Base-by-base conservation (phyloP, 2,888 invertebrate genomes). In the Meganola albula region DNA sequence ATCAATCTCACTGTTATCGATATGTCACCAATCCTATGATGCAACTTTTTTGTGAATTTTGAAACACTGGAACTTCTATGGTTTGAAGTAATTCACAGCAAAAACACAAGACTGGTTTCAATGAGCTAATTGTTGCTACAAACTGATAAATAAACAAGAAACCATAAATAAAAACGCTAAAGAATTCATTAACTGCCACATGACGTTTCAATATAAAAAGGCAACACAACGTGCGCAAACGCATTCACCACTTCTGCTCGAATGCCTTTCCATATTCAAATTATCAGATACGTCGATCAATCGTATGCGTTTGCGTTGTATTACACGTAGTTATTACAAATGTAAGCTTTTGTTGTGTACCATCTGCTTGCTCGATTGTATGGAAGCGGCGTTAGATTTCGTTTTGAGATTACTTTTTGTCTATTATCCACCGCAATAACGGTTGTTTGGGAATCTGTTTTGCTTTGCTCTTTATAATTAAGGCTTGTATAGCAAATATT, bases 251-350 rank as follows among this genome's bases (percentile, higher is more conserved):
- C 52, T 52, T 59, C 58, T 43, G 75, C 69, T 53, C 64, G 56
- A 61, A 72, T 79, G 75, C 77, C 59, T 67, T 55, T 65, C 78
- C 82, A 78, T 77, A 84, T 84, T 84, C 72, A 82, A 82, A 83
- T 84, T 79, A 84, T 73, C 73, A 62, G 66, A 77, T 67, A 71
- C 72, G 84, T 84, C 84, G 66, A 74, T 84, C 84, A 83, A 61
- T n/a, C n/a, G n/a, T 61, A 70, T 62, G 72, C 70, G 60, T 69
- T 72, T 64, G 60, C 50, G 40, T 37, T 63, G 66, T 74, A 58
- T 74, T 72, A 73, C 68, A 64, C 64, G 67, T 74, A 74, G n/a
- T 68, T 73, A 63, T 60, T 66, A 72, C 74, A 71, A 66, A 55
- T 58, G 65, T 62, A 43, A 45, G 40, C 49, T 61, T 60, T 61